A percentile compares a stretch with the other conserved stretches of the same genome.
These are phyloP conservation scores for Onychomys leucogaster DNA, from an alignment of 2,797 vertebrate genomes.

Conservation along the genomic window DNA sequence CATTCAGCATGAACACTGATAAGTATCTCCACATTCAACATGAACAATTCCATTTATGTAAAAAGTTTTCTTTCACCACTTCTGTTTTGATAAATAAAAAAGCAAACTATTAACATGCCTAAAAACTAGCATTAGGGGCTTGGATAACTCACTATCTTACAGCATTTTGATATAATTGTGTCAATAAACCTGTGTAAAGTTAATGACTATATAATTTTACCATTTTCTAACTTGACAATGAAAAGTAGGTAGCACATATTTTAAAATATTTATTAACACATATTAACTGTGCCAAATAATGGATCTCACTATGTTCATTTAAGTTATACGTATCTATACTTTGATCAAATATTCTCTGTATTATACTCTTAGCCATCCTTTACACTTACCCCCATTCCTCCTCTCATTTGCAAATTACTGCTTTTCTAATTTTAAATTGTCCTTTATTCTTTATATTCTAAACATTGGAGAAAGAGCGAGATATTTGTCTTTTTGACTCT, in stretches of 20 bases:
- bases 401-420: neutral
- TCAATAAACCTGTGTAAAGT: neutral
- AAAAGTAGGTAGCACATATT: neutral
- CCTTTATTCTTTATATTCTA: neutral
- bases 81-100: constrained; percentile 13
- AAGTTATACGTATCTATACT: neutral
- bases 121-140: neutral
- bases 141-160: neutral
- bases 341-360: neutral
- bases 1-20: constrained; percentile 61
- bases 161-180: neutral
- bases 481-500: neutral
- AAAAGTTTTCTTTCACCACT: constrained; percentile 47
- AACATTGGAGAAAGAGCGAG: neutral
- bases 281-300: neutral
- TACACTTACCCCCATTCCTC: neutral
- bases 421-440: neutral
- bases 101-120: neutral
- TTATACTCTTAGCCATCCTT: neutral
- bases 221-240: neutral
- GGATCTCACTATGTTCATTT: neutral
- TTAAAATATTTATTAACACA: neutral
- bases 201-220: neutral
- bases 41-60: constrained; percentile 58
- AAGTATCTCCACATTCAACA: constrained; percentile 33